phyloP scores from a whole-genome alignment of 2,113 vertebrate species.

The Phocoena sinus region DNA sequence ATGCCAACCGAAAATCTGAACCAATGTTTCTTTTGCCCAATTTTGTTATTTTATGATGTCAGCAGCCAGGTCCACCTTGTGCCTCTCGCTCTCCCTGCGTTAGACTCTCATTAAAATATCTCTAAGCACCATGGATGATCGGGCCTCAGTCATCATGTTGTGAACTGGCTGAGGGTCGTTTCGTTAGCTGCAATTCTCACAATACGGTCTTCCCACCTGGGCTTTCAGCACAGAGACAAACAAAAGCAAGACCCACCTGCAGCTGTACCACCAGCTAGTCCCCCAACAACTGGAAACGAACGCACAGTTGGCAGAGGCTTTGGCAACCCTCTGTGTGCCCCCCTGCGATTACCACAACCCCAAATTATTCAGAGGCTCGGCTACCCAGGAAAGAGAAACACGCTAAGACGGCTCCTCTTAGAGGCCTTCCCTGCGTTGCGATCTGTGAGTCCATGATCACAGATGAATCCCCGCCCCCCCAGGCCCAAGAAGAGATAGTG shows the following conservation, averaged over 20 bases:
- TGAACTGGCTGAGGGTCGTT: background rate
- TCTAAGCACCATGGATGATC: background rate
- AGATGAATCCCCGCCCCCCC: background rate
- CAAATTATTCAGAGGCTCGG: background rate
- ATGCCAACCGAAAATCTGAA: background rate
- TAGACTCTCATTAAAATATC: background rate
- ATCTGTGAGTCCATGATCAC: background rate
- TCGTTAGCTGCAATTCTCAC: background rate
- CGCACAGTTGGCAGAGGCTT: background rate
- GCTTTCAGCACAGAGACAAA: background rate
- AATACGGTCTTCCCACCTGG: background rate
- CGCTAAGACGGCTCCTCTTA: background rate
- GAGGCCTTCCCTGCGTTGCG: background rate
- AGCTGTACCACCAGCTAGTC: background rate
- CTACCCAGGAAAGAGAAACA: background rate
- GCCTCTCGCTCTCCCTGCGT: background rate
- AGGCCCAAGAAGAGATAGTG: slow-evolving; percentile 18
- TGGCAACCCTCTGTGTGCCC: background rate
- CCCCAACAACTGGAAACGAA: background rate
- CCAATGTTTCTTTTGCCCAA: background rate
- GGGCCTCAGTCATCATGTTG: background rate
- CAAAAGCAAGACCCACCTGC: background rate
- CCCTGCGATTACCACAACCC: background rate
- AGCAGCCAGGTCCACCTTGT: background rate
- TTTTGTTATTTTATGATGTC: background rate